Evolutionary conservation across 2,888 invertebrate species (phyloP).

Genomic region (Scaptomyza tumidula): DNA sequence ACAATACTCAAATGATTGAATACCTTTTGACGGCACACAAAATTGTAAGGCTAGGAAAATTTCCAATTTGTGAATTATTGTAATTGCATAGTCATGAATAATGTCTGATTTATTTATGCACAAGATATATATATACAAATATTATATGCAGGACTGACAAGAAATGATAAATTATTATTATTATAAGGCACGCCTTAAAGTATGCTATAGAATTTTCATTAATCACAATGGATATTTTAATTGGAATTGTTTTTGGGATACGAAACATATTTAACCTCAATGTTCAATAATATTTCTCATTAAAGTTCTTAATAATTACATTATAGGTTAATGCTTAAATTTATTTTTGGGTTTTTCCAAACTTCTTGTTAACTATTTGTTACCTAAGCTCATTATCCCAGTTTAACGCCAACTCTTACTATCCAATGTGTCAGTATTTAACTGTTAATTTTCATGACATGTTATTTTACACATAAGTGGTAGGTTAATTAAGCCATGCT

Average conservation of each 20-base stretch:
- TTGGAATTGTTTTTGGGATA: too few relatives aligned
- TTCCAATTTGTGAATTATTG: neutral
- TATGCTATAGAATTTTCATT: too few relatives aligned
- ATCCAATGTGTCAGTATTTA: neutral
- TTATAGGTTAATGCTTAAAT: too few relatives aligned
- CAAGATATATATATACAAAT: neutral
- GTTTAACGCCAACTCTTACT: neutral
- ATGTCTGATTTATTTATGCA: neutral
- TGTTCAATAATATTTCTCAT: too few relatives aligned
- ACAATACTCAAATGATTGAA: constrained; percentile 20
- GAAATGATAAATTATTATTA: too few relatives aligned
- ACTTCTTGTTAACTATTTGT: neutral
- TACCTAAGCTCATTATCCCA: neutral
- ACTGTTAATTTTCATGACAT: neutral
- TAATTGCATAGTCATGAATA: constrained; percentile 8
- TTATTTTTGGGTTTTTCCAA: neutral
- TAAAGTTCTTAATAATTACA: too few relatives aligned
- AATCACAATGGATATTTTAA: too few relatives aligned
- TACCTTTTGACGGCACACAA: constrained; percentile 4
- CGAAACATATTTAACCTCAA: too few relatives aligned
- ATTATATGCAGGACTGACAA: neutral
- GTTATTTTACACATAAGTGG: neutral
- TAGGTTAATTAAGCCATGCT: neutral
- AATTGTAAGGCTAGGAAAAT: constrained; percentile 11
- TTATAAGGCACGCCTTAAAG: too few relatives aligned